phyloP scores from a whole-genome alignment of 2,888 invertebrate species.

The Tetramorium bicarinatum region DNA sequence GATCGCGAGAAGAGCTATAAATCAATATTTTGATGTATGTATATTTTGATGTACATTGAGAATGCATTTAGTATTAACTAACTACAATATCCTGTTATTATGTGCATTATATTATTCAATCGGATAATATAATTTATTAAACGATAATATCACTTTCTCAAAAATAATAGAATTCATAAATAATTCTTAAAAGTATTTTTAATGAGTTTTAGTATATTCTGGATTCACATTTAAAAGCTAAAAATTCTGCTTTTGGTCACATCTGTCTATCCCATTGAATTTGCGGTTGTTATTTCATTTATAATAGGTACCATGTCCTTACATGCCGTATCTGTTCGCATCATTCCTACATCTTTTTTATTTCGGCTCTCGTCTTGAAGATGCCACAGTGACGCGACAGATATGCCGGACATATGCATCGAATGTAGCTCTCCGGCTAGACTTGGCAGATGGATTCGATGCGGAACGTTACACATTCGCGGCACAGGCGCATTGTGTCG shows the following conservation, averaged over 20 bases:
- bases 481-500: conserved; percentile 75
- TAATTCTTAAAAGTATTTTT: background rate
- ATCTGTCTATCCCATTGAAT: background rate
- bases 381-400: background rate
- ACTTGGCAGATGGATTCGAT: conserved; percentile 81
- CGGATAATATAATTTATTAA: background rate
- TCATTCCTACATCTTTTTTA: background rate
- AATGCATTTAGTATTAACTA: background rate
- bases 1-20: background rate
- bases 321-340: background rate
- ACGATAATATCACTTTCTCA: background rate
- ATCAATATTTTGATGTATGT: conserved; percentile 20
- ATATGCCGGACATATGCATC: conserved; percentile 54
- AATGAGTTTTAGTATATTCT: background rate
- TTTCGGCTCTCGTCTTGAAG: background rate
- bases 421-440: conserved; percentile 38
- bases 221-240: background rate
- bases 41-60: background rate
- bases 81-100: background rate
- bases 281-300: background rate
- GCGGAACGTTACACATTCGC: conserved; percentile 76
- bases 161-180: background rate
- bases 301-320: background rate
- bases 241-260: background rate
- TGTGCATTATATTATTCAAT: background rate